Evolutionary conservation across 2,113 vertebrate species (phyloP).

Genomic region (Pyxicephalus adspersus): DNA sequence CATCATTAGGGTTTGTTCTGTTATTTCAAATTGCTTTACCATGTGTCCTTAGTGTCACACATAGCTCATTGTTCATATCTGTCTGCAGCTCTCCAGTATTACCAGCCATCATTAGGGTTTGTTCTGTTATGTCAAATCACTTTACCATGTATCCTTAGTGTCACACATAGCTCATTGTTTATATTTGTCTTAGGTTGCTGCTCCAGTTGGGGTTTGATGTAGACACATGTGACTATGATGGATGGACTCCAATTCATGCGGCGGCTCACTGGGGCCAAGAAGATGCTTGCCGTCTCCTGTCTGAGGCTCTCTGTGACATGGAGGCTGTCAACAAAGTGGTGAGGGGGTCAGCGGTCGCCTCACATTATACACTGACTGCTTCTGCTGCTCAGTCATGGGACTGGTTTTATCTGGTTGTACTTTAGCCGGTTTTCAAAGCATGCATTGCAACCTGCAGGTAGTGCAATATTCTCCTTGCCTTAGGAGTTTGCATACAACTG

Average conservation of each 20-base stretch:
- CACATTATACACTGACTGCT: conserved; percentile 21
- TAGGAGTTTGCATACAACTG: no score
- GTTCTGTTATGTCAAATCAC: neutral
- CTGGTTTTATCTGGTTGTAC: no score
- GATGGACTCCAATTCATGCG: conserved; percentile 88
- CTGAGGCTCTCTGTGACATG: conserved; percentile 88
- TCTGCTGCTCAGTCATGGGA: neutral
- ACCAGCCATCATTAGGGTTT: neutral
- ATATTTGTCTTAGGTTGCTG: conserved; percentile 74
- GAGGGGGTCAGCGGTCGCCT: conserved; percentile 59
- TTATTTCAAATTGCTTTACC: neutral
- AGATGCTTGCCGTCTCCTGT: conserved; percentile 82
- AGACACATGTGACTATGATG: conserved; percentile 80
- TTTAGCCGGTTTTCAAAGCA: no score
- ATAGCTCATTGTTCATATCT: conserved; percentile 23
- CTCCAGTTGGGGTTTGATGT: conserved; percentile 86
- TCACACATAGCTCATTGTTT: conserved; percentile 3
- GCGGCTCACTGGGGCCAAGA: conserved; percentile 90
- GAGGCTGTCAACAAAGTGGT: conserved; percentile 84
- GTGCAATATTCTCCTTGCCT: no score
- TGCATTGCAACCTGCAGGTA: no score
- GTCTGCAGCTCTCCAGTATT: neutral
- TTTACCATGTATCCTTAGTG: neutral
- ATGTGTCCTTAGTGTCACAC: neutral
- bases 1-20: no score